Conservation (phyloP, 2,888 invertebrate genomes). For the Apamea crenata region DNA sequence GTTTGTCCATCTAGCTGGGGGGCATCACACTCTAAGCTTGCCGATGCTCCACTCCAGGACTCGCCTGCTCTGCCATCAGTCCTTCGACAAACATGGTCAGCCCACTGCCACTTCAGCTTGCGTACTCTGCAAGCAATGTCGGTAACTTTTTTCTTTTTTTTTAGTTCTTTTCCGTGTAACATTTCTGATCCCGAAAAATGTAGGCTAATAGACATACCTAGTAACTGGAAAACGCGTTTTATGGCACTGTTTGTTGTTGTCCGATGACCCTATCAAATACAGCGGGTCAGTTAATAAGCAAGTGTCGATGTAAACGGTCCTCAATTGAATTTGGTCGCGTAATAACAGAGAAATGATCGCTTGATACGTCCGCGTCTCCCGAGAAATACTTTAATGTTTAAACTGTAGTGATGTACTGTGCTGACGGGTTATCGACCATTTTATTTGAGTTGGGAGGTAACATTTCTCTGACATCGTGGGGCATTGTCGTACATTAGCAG, state of each 20-base stretch:
- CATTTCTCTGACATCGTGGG: neutral
- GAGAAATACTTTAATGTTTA: conserved; percentile 83
- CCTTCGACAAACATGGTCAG: neutral
- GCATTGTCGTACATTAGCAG: no score
- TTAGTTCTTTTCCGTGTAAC: neutral
- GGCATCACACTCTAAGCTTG: no score
- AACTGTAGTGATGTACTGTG: conserved; percentile 73
- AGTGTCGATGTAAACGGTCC: conserved; percentile 73
- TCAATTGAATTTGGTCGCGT: conserved; percentile 79
- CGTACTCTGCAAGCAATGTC: neutral
- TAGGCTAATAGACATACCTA: neutral
- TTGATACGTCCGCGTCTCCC: conserved; percentile 77
- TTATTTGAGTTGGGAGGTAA: neutral
- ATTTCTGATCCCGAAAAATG: neutral
- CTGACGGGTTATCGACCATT: conserved; percentile 42
- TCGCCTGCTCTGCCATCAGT: neutral
- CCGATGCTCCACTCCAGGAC: neutral
- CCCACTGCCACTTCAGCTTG: neutral
- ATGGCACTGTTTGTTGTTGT: neutral
- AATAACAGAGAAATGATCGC: conserved; percentile 80
- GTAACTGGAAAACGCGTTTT: neutral
- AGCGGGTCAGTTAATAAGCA: conserved; percentile 75
- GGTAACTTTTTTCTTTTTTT: no score
- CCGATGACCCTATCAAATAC: conserved; percentile 41
- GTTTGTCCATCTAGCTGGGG: neutral